These are phyloP conservation scores for Huso huso DNA, from an alignment of 2,797 vertebrate genomes.

Conservation along the genomic window DNA sequence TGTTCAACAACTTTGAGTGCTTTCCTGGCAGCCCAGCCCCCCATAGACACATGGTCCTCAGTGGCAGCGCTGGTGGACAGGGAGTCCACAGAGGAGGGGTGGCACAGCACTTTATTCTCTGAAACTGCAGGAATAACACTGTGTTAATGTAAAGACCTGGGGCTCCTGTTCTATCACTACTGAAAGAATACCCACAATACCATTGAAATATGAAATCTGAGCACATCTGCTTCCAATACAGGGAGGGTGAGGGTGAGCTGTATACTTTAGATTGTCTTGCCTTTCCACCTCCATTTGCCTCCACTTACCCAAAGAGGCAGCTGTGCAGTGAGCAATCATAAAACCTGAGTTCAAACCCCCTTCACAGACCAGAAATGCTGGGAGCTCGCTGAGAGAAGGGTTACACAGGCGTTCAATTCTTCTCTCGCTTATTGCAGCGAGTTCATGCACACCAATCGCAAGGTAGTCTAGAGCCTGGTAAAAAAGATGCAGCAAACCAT, in stretches of 20 bases:
- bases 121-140: conserved; percentile 20
- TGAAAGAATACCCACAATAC: not conserved
- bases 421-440: conserved; percentile 29
- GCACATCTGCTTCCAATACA: conserved; percentile 1
- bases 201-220: not conserved
- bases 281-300: not conserved
- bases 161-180: not conserved
- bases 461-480: conserved; percentile 28
- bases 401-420: conserved; percentile 33
- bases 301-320: conserved; percentile 26
- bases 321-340: conserved; percentile 31
- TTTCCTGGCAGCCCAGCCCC: conserved; percentile 34
- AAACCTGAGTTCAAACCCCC: conserved; percentile 34
- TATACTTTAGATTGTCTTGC: not conserved
- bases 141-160: not conserved
- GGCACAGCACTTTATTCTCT: conserved; percentile 30
- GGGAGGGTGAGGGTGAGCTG: not conserved
- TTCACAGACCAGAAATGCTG: conserved; percentile 27
- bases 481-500: not conserved
- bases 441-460: conserved; percentile 29
- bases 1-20: conserved; percentile 32
- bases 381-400: conserved; percentile 26
- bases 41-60: conserved; percentile 37
- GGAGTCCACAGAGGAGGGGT: conserved; percentile 34
- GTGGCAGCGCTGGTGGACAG: conserved; percentile 34